These are phyloP conservation scores for Thymallus thymallus DNA, from an alignment of 2,113 vertebrate genomes.

Conservation along the genomic window DNA sequence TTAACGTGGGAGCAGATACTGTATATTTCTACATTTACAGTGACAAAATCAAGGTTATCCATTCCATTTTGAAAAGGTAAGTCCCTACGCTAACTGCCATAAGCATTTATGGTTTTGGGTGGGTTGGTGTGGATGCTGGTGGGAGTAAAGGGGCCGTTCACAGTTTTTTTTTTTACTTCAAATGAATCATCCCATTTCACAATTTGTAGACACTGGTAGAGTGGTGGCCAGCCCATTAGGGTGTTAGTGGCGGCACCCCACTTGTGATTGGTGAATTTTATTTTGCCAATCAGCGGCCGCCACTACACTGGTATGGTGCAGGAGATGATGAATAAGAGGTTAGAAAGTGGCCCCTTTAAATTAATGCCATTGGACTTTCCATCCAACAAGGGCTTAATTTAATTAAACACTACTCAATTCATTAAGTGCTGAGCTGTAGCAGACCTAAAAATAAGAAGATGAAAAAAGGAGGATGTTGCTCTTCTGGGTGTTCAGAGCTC, in stretches of 20 bases:
- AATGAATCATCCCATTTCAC: too few relatives aligned
- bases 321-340: not conserved
- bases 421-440: constrained; percentile 44
- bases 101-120: too few relatives aligned
- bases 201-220: too few relatives aligned
- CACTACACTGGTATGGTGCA: not conserved
- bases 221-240: too few relatives aligned
- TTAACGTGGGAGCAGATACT: not conserved
- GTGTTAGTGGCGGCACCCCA: too few relatives aligned
- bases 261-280: too few relatives aligned
- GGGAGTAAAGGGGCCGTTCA: too few relatives aligned
- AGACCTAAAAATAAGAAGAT: constrained; percentile 12
- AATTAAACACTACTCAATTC: constrained; percentile 59
- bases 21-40: not conserved
- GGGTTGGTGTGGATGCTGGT: too few relatives aligned
- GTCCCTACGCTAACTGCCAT: too few relatives aligned
- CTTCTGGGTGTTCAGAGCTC: constrained; percentile 36
- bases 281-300: too few relatives aligned
- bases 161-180: too few relatives aligned
- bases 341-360: not conserved
- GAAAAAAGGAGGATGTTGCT: constrained; percentile 14
- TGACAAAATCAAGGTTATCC: not conserved
- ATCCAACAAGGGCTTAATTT: constrained; percentile 31
- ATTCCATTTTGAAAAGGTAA: too few relatives aligned
- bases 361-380: constrained; percentile 19